Evolutionary conservation across 2,113 vertebrate species (phyloP).

Genomic region (Phylloscopus trochiloides): DNA sequence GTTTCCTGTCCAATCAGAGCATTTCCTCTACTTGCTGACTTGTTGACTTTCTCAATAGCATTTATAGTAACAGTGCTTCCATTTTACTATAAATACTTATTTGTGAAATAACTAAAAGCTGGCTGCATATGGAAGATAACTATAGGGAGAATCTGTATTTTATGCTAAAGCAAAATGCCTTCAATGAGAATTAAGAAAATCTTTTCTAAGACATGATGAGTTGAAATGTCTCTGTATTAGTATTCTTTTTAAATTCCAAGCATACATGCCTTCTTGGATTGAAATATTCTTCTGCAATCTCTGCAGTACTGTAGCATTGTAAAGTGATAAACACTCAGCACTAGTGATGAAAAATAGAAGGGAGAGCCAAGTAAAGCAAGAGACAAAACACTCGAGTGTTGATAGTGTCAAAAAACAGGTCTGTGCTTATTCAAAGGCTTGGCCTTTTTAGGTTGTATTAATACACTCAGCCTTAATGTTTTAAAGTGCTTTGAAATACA

Average conservation of each 20-base stretch:
- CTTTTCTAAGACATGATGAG: background rate
- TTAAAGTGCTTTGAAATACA: background rate
- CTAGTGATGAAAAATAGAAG: background rate
- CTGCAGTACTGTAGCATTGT: background rate
- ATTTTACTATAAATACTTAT: constrained; percentile 4
- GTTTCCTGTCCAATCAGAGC: constrained; percentile 28
- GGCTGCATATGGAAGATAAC: background rate
- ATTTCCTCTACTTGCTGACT: background rate
- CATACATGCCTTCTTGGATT: background rate
- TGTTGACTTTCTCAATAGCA: background rate
- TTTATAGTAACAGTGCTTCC: background rate
- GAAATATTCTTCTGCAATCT: background rate
- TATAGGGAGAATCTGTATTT: background rate
- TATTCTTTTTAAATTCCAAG: background rate
- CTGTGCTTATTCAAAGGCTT: background rate
- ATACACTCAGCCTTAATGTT: background rate
- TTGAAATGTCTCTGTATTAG: background rate
- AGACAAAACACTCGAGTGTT: background rate
- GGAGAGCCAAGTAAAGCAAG: constrained; percentile 27
- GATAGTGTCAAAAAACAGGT: background rate
- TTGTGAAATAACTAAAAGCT: constrained; percentile 17
- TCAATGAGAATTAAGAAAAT: background rate
- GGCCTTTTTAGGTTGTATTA: background rate
- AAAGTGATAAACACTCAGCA: background rate
- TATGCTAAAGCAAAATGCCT: background rate